A percentile compares a stretch with the other conserved stretches of the same genome.
Evolutionary conservation across 2,113 vertebrate genomes (phyloP).

Genomic region (Chaetura pelagica): DNA sequence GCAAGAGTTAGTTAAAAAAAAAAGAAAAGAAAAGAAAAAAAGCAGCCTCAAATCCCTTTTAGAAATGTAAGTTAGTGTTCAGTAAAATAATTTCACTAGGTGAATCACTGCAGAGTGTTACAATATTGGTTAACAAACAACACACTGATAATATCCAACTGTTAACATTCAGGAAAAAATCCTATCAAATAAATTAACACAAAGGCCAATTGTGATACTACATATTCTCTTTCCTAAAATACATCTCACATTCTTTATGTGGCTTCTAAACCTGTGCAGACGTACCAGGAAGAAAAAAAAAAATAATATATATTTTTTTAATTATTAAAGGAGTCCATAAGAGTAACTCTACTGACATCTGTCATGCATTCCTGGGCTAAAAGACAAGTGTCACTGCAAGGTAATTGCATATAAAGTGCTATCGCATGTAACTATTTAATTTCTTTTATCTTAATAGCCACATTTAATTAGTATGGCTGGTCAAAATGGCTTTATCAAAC

Average conservation of each 20-base stretch:
- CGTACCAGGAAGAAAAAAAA: not conserved
- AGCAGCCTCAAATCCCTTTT: not conserved
- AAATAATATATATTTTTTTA: not conserved
- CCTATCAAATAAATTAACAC: not conserved
- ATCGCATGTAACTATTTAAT: not conserved
- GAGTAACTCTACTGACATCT: not conserved
- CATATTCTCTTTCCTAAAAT: not conserved
- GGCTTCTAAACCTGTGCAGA: not conserved
- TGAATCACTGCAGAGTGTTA: not conserved
- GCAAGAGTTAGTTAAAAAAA: not conserved
- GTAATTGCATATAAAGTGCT: not conserved
- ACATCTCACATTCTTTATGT: not conserved
- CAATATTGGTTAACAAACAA: not conserved
- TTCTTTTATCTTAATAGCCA: not conserved
- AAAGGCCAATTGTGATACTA: not conserved
- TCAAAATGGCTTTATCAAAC: not conserved
- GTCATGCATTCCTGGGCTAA: not conserved
- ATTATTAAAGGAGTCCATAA: not conserved
- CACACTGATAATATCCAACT: not conserved
- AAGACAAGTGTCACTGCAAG: not conserved
- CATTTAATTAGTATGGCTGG: not conserved
- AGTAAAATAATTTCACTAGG: not conserved
- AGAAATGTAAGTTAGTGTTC: not conserved
- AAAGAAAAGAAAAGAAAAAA: fast-evolving
- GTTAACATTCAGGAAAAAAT: not conserved